These are phyloP conservation scores for Globodera rostochiensis DNA, from an alignment of 1,140 invertebrate species.

Conservation along the genomic window DNA sequence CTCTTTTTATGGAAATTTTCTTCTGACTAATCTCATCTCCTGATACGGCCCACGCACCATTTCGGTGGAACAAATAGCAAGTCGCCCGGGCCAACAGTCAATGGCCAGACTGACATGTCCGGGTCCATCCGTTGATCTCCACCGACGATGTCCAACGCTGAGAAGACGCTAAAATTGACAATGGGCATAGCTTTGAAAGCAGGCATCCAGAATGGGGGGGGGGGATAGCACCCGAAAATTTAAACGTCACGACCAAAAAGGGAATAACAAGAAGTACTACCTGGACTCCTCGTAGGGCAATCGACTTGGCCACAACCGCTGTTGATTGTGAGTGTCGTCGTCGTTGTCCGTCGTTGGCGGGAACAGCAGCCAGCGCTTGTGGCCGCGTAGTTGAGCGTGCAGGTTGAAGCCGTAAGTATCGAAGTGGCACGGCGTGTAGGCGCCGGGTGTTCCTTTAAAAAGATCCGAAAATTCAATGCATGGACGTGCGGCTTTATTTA, in stretches of 20 bases:
- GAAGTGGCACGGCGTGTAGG: slow-evolving; percentile 88
- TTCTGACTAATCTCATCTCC: neutral
- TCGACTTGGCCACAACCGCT: slow-evolving; percentile 74
- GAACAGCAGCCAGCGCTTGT: slow-evolving; percentile 91
- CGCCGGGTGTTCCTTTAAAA: slow-evolving; percentile 75
- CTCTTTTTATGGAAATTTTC: too few relatives aligned
- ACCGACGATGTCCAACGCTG: slow-evolving; percentile 55
- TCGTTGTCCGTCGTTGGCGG: slow-evolving; percentile 70
- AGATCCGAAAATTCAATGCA: neutral
- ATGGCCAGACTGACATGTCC: slow-evolving; percentile 68
- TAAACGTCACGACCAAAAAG: too few relatives aligned
- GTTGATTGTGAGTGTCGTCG: slow-evolving; percentile 65
- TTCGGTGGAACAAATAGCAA: slow-evolving; percentile 82
- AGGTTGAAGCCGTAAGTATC: slow-evolving; percentile 93
- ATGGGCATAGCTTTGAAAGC: too few relatives aligned
- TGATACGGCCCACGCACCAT: slow-evolving; percentile 70
- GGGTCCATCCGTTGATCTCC: slow-evolving; percentile 27
- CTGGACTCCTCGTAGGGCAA: slow-evolving; percentile 95
- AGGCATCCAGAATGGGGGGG: too few relatives aligned
- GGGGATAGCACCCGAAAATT: too few relatives aligned
- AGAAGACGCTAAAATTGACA: slow-evolving; percentile 75
- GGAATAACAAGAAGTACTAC: neutral
- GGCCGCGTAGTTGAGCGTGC: slow-evolving; percentile 75
- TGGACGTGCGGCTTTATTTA: too few relatives aligned
- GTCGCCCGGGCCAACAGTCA: slow-evolving; percentile 80